A percentile compares a stretch with the other conserved stretches of the same genome.
Evolutionary conservation across 2,888 invertebrate species (phyloP).

Genomic region (Ellobium chinense): DNA sequence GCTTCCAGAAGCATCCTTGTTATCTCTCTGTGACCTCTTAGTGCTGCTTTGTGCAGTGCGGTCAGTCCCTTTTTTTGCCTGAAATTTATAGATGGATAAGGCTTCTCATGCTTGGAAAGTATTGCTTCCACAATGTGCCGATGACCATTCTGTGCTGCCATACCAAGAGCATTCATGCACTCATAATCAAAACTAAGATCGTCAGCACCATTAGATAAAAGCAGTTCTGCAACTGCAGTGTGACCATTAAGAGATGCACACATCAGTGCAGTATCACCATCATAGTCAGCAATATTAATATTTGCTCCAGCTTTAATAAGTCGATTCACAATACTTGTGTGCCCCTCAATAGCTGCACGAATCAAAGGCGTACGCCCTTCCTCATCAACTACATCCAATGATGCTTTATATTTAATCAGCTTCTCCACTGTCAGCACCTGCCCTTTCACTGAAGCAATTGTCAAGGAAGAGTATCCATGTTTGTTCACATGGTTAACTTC

Average conservation of each 20-base stretch:
- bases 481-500: conserved; percentile 29
- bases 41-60: conserved; percentile 14
- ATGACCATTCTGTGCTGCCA: conserved; percentile 24
- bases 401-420: conserved; percentile 9
- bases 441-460: conserved; percentile 4
- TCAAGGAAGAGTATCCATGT: conserved; percentile 18
- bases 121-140: background rate
- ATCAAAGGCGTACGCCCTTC: conserved; percentile 28
- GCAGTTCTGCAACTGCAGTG: conserved; percentile 10
- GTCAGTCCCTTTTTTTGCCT: conserved; percentile 8
- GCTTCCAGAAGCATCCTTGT: conserved; percentile 12
- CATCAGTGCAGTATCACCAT: conserved; percentile 30
- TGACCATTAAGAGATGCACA: conserved; percentile 32
- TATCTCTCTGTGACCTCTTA: conserved; percentile 8
- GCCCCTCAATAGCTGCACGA: conserved; percentile 7
- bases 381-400: conserved; percentile 5
- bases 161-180: conserved; percentile 14
- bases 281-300: conserved; percentile 5
- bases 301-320: conserved; percentile 20
- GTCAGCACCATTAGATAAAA: conserved; percentile 7
- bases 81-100: conserved; percentile 16
- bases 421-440: conserved; percentile 10
- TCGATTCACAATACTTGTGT: conserved; percentile 3
- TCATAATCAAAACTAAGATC: background rate
- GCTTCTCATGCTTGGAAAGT: background rate